Conservation (phyloP, 2,797 vertebrate species). For the Distichodus sexfasciatus region DNA sequence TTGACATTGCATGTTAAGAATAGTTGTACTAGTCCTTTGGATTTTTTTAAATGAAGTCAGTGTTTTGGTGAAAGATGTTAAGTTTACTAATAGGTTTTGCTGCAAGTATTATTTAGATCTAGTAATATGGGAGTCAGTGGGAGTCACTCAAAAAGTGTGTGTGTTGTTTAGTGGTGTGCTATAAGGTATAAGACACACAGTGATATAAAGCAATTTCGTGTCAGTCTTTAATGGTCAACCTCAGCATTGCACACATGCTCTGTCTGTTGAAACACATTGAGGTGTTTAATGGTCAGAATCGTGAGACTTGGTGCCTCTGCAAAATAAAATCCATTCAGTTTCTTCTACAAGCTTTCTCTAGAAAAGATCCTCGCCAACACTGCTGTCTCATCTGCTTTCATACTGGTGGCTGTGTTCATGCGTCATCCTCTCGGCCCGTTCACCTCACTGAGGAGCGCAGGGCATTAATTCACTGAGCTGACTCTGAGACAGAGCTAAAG, state of each 20-base stretch:
- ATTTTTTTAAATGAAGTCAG: too few relatives aligned
- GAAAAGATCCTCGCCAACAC: background rate
- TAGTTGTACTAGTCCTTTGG: too few relatives aligned
- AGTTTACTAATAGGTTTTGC: too few relatives aligned
- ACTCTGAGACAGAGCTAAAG: background rate
- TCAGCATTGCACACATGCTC: background rate
- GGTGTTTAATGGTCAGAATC: background rate
- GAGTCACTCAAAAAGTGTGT: too few relatives aligned
- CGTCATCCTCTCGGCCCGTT: background rate
- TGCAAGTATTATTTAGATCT: too few relatives aligned
- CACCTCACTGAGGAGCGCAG: background rate
- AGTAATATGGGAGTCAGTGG: too few relatives aligned
- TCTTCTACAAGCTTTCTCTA: background rate
- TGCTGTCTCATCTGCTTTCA: background rate
- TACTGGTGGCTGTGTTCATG: background rate
- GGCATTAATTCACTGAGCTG: slow-evolving; percentile 2
- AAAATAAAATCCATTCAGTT: background rate
- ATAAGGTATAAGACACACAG: too few relatives aligned
- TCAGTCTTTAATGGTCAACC: background rate
- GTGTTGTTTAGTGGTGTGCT: too few relatives aligned
- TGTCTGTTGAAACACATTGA: background rate
- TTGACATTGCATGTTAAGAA: too few relatives aligned
- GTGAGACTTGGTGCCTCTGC: background rate
- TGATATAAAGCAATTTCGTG: background rate
- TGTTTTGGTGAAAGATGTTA: too few relatives aligned